These are phyloP conservation scores for Pachyramphus minor DNA, from an alignment of 2,113 vertebrate species.

Conservation along the genomic window DNA sequence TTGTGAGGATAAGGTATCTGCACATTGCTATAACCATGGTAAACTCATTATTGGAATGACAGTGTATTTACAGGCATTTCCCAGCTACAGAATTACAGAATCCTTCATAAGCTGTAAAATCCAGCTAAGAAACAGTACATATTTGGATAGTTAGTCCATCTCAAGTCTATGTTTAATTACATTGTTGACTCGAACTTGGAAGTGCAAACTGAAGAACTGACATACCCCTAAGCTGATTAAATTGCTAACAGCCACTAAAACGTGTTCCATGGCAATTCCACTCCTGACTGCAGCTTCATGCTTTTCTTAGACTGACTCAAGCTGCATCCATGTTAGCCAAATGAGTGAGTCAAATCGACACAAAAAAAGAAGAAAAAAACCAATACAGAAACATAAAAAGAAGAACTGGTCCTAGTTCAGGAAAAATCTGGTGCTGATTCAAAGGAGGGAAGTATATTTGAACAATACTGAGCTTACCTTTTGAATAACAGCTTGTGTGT, in stretches of 20 bases:
- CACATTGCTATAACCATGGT: background rate
- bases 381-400: background rate
- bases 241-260: background rate
- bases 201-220: background rate
- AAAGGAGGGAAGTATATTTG: background rate
- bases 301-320: background rate
- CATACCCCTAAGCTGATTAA: background rate
- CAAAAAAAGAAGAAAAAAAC: background rate
- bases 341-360: background rate
- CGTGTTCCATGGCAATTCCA: fast-evolving
- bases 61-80: background rate
- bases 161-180: background rate
- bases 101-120: background rate
- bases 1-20: background rate
- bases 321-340: fast-evolving
- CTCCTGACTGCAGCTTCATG: background rate
- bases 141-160: background rate
- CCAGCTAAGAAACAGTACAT: background rate
- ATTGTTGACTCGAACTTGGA: background rate
- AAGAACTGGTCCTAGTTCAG: background rate
- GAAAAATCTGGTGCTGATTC: background rate
- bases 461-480: background rate
- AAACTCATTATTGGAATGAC: background rate
- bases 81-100: background rate
- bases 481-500: background rate